Percentiles rank a stretch among this genome's conserved stretches.
These are phyloP conservation scores for Eilema caniola DNA, from an alignment of 2,888 invertebrate genomes.

Conservation along the genomic window DNA sequence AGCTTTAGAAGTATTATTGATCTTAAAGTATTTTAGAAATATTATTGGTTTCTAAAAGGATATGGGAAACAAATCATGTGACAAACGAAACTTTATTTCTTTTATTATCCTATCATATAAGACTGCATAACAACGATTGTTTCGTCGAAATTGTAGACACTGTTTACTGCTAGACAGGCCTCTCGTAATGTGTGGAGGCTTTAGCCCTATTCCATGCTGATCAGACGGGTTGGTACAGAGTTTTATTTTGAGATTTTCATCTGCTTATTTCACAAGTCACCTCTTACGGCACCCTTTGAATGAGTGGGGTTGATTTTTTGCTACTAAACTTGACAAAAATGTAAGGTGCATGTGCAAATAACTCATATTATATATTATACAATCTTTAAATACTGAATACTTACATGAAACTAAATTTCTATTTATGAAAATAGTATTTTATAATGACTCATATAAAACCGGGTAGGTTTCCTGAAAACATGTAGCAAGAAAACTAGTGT, in stretches of 20 bases:
- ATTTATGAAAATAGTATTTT: conserved; percentile 30
- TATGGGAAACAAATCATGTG: not conserved
- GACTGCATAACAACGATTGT: too few relatives aligned
- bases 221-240: too few relatives aligned
- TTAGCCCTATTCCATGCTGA: too few relatives aligned
- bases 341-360: not conserved
- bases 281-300: too few relatives aligned
- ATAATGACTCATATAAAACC: conserved; percentile 42
- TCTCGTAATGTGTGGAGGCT: too few relatives aligned
- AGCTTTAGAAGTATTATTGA: not conserved
- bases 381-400: conserved; percentile 22
- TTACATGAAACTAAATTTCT: conserved; percentile 35
- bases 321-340: not conserved
- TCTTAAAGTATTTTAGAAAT: not conserved
- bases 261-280: too few relatives aligned
- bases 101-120: too few relatives aligned
- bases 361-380: conserved; percentile 30
- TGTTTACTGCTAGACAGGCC: not conserved
- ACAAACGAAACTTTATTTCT: too few relatives aligned
- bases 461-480: conserved; percentile 34
- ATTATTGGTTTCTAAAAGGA: not conserved
- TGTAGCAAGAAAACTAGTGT: conserved; percentile 36
- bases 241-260: too few relatives aligned
- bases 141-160: not conserved
- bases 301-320: conserved; percentile 1